Conservation (phyloP, 2,888 invertebrate species). For the Tinea pellionella region DNA sequence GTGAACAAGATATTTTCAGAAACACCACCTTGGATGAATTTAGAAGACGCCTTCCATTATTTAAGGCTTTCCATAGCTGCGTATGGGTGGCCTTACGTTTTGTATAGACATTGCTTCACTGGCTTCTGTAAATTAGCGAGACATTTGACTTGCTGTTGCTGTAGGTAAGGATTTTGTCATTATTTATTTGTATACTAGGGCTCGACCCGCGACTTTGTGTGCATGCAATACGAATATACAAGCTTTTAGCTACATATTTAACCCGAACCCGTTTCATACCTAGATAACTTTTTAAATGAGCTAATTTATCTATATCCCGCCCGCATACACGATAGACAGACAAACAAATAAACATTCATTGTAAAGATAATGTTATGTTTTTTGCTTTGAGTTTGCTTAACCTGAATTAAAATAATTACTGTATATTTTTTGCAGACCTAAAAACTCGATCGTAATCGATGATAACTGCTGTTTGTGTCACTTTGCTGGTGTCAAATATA, state of each 20-base stretch:
- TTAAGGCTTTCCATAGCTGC: conserved; percentile 84
- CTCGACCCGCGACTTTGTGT: too few relatives aligned
- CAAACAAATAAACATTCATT: too few relatives aligned
- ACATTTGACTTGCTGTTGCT: conserved; percentile 80
- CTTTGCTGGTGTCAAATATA: conserved; percentile 84
- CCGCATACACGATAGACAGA: too few relatives aligned
- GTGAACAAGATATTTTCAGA: conserved; percentile 71
- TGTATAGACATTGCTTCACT: conserved; percentile 80
- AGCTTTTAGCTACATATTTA: too few relatives aligned
- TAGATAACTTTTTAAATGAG: too few relatives aligned
- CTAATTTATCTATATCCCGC: too few relatives aligned
- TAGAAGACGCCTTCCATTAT: conserved; percentile 80
- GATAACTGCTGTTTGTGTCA: conserved; percentile 93
- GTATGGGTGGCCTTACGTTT: conserved; percentile 90
- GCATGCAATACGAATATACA: too few relatives aligned
- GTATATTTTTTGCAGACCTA: conserved; percentile 39
- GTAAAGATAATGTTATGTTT: too few relatives aligned
- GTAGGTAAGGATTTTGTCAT: conserved; percentile 55
- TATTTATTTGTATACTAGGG: conserved; percentile 6
- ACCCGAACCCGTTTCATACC: too few relatives aligned
- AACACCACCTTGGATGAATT: conserved; percentile 83
- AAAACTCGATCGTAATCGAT: conserved; percentile 76
- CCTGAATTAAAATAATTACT: too few relatives aligned
- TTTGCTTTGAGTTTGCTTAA: too few relatives aligned
- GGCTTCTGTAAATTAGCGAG: conserved; percentile 79